Percentiles rank a stretch among this genome's conserved stretches.
phyloP scores from a whole-genome alignment of 2,113 vertebrate genomes.

The Sinocyclocheilus anshuiensis region DNA sequence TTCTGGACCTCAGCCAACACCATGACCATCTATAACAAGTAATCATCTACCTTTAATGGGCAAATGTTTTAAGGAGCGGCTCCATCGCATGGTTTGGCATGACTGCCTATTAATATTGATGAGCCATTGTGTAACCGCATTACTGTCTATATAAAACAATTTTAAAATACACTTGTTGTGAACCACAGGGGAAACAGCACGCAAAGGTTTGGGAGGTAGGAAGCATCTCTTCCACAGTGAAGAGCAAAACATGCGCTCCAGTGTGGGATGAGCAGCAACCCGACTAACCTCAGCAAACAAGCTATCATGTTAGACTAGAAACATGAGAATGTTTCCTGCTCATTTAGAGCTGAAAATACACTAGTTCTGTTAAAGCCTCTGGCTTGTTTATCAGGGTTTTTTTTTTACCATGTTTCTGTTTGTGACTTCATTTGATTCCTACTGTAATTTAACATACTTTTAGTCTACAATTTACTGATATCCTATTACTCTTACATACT shows the following conservation, averaged over 20 bases:
- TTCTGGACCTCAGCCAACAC: conserved; percentile 45
- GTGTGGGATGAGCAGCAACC: background rate
- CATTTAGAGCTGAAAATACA: conserved; percentile 19
- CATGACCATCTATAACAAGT: conserved; percentile 50
- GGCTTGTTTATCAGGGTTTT: background rate
- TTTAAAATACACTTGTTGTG: conserved; percentile 29
- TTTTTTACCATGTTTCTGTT: background rate
- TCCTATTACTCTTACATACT: background rate
- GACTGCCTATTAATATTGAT: conserved; percentile 59
- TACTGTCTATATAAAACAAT: conserved; percentile 50
- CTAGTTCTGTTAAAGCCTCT: conserved; percentile 1
- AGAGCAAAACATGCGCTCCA: background rate
- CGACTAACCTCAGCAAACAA: background rate
- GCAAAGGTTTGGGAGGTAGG: background rate
- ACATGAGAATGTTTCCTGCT: background rate
- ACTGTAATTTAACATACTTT: too few relatives aligned
- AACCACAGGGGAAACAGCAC: conserved; percentile 2
- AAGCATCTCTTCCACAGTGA: conserved; percentile 10
- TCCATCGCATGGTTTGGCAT: conserved; percentile 21
- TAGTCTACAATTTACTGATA: background rate
- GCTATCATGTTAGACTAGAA: background rate
- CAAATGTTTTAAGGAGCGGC: conserved; percentile 49
- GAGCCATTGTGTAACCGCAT: conserved; percentile 45
- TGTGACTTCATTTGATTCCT: background rate
- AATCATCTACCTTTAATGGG: conserved; percentile 59